A percentile compares a stretch with the other conserved stretches of the same genome.
Evolutionary conservation across 2,888 invertebrate genomes (phyloP).

Genomic region (Spilosoma lubricipeda): DNA sequence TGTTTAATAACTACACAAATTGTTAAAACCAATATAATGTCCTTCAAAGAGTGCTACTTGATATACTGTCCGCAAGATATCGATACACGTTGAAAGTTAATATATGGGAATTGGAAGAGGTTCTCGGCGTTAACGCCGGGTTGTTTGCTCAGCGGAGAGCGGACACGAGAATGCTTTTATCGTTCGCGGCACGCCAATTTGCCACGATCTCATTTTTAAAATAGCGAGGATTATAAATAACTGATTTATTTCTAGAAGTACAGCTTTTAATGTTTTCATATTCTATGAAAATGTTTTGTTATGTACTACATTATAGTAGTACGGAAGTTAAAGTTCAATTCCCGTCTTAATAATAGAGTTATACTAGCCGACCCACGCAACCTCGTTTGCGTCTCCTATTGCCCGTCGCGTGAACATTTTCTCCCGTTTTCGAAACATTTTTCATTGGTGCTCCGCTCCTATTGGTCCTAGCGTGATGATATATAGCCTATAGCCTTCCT

Average conservation of each 20-base stretch:
- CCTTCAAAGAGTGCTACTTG: neutral
- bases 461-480: no score
- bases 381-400: no score
- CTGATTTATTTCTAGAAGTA: neutral
- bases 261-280: neutral
- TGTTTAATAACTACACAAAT: no score
- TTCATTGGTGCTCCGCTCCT: no score
- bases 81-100: constrained; percentile 1
- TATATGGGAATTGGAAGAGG: neutral
- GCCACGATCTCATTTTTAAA: constrained; percentile 15
- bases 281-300: no score
- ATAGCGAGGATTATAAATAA: constrained; percentile 6
- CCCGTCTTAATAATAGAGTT: no score
- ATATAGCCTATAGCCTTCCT: no score
- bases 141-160: constrained; percentile 32
- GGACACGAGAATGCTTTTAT: constrained; percentile 43
- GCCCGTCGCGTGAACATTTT: no score
- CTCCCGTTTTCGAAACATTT: no score
- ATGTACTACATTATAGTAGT: no score
- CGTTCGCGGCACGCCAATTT: constrained; percentile 12
- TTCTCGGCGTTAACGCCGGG: constrained; percentile 8
- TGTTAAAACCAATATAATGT: neutral
- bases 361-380: no score
- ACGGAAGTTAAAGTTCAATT: no score
- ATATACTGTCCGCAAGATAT: constrained; percentile 6